These are phyloP conservation scores for Nomada goodeniana DNA, from an alignment of 2,888 invertebrate genomes.

Conservation along the genomic window DNA sequence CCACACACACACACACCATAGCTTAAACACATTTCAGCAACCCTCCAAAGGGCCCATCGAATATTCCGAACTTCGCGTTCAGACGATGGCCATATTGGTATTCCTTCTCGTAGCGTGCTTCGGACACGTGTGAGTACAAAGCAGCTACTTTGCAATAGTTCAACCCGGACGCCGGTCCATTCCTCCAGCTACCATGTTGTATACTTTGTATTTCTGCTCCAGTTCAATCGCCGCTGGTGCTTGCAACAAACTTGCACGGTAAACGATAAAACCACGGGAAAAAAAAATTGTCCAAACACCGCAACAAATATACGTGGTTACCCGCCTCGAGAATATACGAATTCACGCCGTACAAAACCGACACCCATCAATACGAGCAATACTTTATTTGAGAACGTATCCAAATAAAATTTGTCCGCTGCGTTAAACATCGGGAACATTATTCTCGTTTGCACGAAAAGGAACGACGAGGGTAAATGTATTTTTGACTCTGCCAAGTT, in stretches of 20 bases:
- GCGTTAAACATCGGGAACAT: background rate
- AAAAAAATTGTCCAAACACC: background rate
- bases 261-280: background rate
- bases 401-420: too few species aligned
- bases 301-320: too few species aligned
- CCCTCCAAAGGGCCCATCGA: conserved; percentile 3
- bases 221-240: background rate
- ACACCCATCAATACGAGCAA: too few species aligned
- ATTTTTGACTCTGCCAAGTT: too few species aligned
- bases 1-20: too few species aligned
- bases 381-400: too few species aligned
- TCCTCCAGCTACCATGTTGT: background rate
- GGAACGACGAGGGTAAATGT: too few species aligned
- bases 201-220: conserved; percentile 14
- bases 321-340: too few species aligned
- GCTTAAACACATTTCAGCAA: conserved; percentile 27
- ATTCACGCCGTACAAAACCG: too few species aligned
- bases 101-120: conserved; percentile 31
- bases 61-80: conserved; percentile 20
- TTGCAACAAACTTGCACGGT: background rate
- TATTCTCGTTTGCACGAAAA: too few species aligned
- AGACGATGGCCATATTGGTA: conserved; percentile 37
- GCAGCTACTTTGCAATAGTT: conserved; percentile 32
- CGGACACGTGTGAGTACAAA: conserved; percentile 36
- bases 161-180: conserved; percentile 13